phyloP scores from a whole-genome alignment of 2,888 invertebrate species.

The Cephus pygmeus region DNA sequence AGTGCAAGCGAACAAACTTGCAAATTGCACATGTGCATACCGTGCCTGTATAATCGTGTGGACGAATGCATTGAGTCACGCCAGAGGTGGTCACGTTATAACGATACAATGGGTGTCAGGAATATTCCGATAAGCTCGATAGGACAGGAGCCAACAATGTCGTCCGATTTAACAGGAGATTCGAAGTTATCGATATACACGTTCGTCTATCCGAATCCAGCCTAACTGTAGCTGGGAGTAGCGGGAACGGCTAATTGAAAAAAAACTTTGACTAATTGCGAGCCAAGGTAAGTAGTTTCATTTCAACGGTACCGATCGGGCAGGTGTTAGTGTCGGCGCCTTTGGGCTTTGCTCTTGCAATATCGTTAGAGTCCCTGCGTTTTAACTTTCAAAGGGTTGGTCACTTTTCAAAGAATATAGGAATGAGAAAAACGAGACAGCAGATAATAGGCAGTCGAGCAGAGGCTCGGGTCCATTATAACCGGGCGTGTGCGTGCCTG shows the following conservation, averaged over 20 bases:
- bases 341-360: constrained; percentile 13
- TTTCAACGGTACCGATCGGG: neutral
- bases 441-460: neutral
- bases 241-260: neutral
- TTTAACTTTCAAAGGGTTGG: constrained; percentile 28
- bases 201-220: neutral
- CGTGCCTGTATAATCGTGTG: neutral
- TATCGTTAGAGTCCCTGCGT: constrained; percentile 10
- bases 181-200: neutral
- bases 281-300: neutral
- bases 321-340: constrained; percentile 9
- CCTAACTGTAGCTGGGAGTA: neutral
- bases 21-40: neutral
- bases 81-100: neutral
- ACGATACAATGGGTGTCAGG: neutral
- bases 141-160: neutral
- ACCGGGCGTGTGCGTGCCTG: constrained; percentile 13
- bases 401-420: constrained; percentile 22
- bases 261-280: neutral
- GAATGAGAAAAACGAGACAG: constrained; percentile 16
- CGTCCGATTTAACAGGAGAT: neutral
- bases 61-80: neutral
- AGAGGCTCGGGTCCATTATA: constrained; percentile 6
- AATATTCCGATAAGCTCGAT: neutral
- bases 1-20: neutral